A percentile compares a stretch with the other conserved stretches of the same genome.
phyloP scores from a whole-genome alignment of 2,113 vertebrate genomes.

The Coregonus clupeaformis region DNA sequence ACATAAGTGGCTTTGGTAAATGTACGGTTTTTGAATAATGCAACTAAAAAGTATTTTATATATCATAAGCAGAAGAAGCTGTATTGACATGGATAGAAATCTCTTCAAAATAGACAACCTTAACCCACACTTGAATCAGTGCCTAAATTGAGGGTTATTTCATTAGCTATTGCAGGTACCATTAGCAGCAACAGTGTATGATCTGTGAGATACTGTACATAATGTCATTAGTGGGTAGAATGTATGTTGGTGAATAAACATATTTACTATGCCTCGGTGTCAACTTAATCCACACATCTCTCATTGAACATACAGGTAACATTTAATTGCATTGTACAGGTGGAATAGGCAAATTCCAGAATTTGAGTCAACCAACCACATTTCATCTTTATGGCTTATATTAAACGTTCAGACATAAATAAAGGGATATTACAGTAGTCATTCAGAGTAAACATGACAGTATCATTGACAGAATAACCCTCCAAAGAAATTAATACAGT shows the following conservation, averaged over 20 bases:
- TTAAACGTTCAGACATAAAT: neutral
- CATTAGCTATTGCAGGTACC: constrained; percentile 19
- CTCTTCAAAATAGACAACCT: neutral
- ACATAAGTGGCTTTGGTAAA: constrained; percentile 1
- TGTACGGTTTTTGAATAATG: neutral
- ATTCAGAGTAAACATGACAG: neutral
- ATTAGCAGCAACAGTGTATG: constrained; percentile 10
- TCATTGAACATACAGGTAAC: neutral
- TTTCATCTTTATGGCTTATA: too few species aligned
- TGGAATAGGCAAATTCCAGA: too few species aligned
- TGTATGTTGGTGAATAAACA: constrained; percentile 38
- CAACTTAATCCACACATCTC: constrained; percentile 22
- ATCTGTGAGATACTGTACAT: constrained; percentile 44
- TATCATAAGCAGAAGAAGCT: neutral
- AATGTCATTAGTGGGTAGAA: constrained; percentile 13
- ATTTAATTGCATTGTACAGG: too few species aligned
- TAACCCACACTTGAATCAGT: neutral
- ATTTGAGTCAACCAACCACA: too few species aligned
- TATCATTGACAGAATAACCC: neutral
- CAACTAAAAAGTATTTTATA: constrained; percentile 1
- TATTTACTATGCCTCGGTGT: constrained; percentile 13
- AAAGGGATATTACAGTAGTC: neutral
- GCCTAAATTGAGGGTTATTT: constrained; percentile 24
- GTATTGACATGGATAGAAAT: neutral
- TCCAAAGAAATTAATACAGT: constrained; percentile 11